Evolutionary conservation across 2,113 vertebrate species (phyloP), one percentile per base, ranked within the genome.

Genomic region (Turnix velox): DNA sequence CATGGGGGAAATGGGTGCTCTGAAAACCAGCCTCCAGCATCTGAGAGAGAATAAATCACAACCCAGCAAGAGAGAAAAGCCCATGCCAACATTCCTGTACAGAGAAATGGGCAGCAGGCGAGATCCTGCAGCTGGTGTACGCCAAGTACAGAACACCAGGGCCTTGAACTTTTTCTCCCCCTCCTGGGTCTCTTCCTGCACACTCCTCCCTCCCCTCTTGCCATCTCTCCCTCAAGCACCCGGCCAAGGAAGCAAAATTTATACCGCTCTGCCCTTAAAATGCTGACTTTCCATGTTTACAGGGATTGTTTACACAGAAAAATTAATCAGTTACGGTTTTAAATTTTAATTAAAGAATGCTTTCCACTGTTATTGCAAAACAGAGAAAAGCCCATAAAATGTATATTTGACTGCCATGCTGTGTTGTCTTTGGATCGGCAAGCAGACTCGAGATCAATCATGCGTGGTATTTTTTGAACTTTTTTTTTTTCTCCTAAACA

Each of bases 241-340:
- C 10, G 0, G 58, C 84, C 95, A 52, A 83, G 43, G 92, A 96
- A 96, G 89, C 68, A 97, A 96, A 97, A 98, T 97, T 97, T 98
- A 98, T 94, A 95, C 82, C 3, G 4, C 39, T 66, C 42, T 88
- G 92, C 90, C 92, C 95, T 97, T 96, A 97, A 98, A 97, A 97
- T 92, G 97, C 97, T 97, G 97, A 98, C 97, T 97, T 97, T 87
- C 95, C 92, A 87, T 97, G 96, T 98, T 98, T 98, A 98, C 97
- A 96, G 78, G 71, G 95, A 95, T 94, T 98, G 97, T 98, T 98
- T 98, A 97, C 96, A 97, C 96, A 97, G 97, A 98, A 98, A 98
- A 98, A 98, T 97, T 98, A 98, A 98, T 98, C 98, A 97, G 98
- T 98, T 98, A 98, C 97, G 96, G 97, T 98, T 98, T 98, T 98